These are phyloP conservation scores for Heteromurus nitidus DNA, from an alignment of 2,888 invertebrate species.

Conservation along the genomic window DNA sequence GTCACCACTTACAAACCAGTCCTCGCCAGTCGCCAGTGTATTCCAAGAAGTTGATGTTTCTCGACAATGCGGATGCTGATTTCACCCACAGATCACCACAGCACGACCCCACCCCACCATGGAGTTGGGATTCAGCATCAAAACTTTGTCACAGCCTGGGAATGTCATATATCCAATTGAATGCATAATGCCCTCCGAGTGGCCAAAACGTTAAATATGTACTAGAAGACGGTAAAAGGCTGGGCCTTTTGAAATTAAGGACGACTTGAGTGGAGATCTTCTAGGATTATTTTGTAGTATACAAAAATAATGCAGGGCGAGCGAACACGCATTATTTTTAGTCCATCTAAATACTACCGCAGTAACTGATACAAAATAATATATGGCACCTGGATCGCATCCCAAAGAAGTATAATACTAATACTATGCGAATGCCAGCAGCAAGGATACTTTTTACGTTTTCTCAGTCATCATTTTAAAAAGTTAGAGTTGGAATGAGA, in stretches of 20 bases:
- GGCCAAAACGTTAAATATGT: too few relatives aligned
- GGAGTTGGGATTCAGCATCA: too few relatives aligned
- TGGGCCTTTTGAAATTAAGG: constrained; percentile 38
- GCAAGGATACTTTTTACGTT: too few relatives aligned
- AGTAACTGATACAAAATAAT: too few relatives aligned
- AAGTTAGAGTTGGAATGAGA: too few relatives aligned
- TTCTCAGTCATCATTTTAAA: constrained; percentile 1
- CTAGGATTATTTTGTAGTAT: constrained; percentile 23
- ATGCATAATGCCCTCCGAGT: not conserved
- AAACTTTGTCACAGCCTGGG: too few relatives aligned
- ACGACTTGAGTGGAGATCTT: constrained; percentile 14
- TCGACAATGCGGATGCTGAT: not conserved
- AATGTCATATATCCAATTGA: too few relatives aligned
- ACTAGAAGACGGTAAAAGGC: constrained; percentile 10
- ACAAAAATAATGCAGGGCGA: constrained; percentile 19
- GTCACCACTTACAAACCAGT: constrained; percentile 3
- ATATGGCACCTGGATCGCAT: too few relatives aligned
- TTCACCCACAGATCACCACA: not conserved
- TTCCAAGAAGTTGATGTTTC: not conserved
- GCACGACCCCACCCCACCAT: not conserved
- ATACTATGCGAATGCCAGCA: too few relatives aligned
- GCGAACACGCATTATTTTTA: constrained; percentile 38
- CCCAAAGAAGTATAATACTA: too few relatives aligned
- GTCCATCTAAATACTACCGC: constrained; percentile 6
- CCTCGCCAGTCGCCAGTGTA: not conserved